Percentiles rank a stretch among this genome's conserved stretches.
Evolutionary conservation across 2,113 vertebrate species (phyloP).

Genomic region (Dendropsophus ebraccatus): DNA sequence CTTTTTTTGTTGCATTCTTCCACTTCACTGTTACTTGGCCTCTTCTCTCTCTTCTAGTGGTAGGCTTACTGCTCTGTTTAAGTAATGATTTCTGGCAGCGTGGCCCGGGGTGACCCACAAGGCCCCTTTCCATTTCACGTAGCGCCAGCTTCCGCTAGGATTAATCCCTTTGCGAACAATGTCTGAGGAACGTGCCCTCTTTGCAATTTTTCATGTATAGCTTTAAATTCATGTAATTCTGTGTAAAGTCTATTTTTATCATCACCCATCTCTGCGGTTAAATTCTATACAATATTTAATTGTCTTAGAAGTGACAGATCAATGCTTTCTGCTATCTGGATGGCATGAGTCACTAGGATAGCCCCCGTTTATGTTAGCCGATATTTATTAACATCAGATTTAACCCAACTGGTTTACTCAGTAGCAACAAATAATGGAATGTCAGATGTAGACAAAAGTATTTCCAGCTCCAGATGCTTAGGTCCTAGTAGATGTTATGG

Average conservation of each 20-base stretch:
- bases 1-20: background rate
- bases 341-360: background rate
- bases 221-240: constrained; percentile 33
- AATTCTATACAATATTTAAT: constrained; percentile 28
- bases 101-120: background rate
- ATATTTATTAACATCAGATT: constrained; percentile 8
- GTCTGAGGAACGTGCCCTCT: background rate
- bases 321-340: background rate
- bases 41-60: background rate
- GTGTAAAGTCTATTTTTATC: constrained; percentile 35
- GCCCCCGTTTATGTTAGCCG: background rate
- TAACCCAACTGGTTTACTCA: constrained; percentile 6
- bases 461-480: background rate
- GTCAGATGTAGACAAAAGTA: background rate
- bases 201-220: constrained; percentile 12
- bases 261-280: background rate
- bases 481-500: background rate
- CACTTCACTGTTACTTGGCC: background rate
- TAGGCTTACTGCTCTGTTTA: background rate
- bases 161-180: background rate
- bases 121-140: background rate
- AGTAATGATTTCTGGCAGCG: background rate
- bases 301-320: constrained; percentile 34
- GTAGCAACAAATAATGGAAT: background rate
- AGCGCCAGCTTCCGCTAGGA: background rate